These are phyloP conservation scores for Trichacis sp. DNA, from an alignment of 2,888 invertebrate genomes.

Conservation along the genomic window DNA sequence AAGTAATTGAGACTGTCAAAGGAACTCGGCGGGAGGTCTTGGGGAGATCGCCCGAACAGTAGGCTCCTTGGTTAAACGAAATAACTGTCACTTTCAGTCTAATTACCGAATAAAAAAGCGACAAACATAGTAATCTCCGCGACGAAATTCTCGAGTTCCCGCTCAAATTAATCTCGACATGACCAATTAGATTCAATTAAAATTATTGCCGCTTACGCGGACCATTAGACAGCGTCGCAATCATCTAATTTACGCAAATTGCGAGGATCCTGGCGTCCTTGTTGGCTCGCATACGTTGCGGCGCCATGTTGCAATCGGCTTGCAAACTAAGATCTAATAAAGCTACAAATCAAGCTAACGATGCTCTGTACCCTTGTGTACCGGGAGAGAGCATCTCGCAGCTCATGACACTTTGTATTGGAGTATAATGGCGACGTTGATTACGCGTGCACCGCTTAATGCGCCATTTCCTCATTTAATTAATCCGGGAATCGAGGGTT, in stretches of 20 bases:
- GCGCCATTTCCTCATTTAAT: neutral
- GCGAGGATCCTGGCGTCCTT: conserved; percentile 49
- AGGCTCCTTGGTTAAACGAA: too few relatives aligned
- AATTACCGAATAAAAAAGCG: neutral
- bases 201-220: conserved; percentile 65
- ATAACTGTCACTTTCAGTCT: too few relatives aligned
- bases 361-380: conserved; percentile 17
- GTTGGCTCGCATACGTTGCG: conserved; percentile 18
- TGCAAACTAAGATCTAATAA: conserved; percentile 68
- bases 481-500: too few relatives aligned
- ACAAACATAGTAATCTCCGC: too few relatives aligned
- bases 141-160: too few relatives aligned
- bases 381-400: neutral
- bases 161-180: too few relatives aligned
- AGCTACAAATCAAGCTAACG: conserved; percentile 67
- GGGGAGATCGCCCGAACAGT: neutral
- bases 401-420: conserved; percentile 17
- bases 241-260: conserved; percentile 66
- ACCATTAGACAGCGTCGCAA: conserved; percentile 57
- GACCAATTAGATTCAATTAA: conserved; percentile 33
- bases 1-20: conserved; percentile 16
- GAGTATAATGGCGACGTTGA: conserved; percentile 24
- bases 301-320: conserved; percentile 17
- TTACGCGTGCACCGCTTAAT: conserved; percentile 18
- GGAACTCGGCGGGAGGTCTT: conserved; percentile 13